Evolutionary conservation across 2,113 vertebrate genomes (phyloP).

Genomic region (Microcebus jonahi): DNA sequence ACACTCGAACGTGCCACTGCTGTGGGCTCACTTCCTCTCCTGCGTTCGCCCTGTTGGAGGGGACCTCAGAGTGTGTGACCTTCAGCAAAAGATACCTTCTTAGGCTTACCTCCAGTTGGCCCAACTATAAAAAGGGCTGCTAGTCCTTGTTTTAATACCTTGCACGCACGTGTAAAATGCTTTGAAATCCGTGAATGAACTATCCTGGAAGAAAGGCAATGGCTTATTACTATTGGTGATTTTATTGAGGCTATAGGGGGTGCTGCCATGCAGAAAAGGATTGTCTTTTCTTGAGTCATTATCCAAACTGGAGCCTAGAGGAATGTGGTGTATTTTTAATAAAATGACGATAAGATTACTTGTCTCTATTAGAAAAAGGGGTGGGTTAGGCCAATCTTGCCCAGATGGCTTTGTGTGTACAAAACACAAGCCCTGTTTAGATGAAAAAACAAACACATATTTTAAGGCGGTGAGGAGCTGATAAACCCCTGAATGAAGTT

Average conservation of each 20-base stretch:
- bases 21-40: background rate
- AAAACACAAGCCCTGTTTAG: background rate
- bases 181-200: slow-evolving; percentile 42
- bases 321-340: slow-evolving; percentile 40
- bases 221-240: background rate
- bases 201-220: background rate
- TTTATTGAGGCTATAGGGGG: background rate
- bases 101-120: background rate
- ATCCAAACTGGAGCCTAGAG: background rate
- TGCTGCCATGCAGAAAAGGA: background rate
- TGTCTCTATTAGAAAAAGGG: slow-evolving; percentile 38
- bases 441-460: background rate
- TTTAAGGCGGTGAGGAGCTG: background rate
- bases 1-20: background rate
- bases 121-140: background rate
- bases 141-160: background rate
- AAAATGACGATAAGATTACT: slow-evolving; percentile 32
- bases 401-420: background rate
- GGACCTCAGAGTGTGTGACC: background rate
- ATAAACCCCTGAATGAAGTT: background rate
- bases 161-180: background rate
- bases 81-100: background rate
- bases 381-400: background rate
- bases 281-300: slow-evolving; percentile 28
- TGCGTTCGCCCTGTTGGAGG: background rate